Evolutionary conservation across 2,797 vertebrate species (phyloP).

Genomic region (Scleropages formosus): DNA sequence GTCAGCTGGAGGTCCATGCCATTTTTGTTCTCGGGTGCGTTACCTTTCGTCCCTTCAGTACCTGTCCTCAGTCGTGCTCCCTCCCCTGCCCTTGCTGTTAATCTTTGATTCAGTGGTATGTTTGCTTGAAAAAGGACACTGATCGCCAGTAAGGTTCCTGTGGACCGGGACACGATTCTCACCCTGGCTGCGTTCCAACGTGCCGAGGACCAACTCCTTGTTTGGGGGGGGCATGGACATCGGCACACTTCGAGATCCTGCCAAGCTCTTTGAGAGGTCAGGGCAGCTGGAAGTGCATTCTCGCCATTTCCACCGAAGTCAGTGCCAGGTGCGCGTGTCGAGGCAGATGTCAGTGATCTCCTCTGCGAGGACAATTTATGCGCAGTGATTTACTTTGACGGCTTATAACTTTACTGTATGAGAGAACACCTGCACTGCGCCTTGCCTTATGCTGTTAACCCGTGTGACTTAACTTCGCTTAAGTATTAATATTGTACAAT

Average conservation of each 20-base stretch:
- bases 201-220: neutral
- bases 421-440: neutral
- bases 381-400: neutral
- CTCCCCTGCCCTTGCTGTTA: too few species aligned
- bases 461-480: neutral
- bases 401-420: constrained; percentile 7
- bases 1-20: neutral
- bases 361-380: constrained; percentile 14
- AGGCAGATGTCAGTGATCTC: constrained; percentile 23
- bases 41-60: neutral
- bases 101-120: constrained; percentile 35
- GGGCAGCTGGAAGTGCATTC: neutral
- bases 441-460: neutral
- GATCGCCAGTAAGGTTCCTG: constrained; percentile 37
- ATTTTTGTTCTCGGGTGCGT: neutral
- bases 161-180: neutral
- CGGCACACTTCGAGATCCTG: neutral
- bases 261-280: neutral
- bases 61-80: too few species aligned
- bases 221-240: too few species aligned
- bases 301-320: neutral
- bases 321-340: constrained; percentile 14
- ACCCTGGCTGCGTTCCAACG: neutral
- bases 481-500: neutral
- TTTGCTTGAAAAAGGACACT: constrained; percentile 34